Conservation (phyloP, 2,888 invertebrate species). For the Leptopilina drosophilae region DNA sequence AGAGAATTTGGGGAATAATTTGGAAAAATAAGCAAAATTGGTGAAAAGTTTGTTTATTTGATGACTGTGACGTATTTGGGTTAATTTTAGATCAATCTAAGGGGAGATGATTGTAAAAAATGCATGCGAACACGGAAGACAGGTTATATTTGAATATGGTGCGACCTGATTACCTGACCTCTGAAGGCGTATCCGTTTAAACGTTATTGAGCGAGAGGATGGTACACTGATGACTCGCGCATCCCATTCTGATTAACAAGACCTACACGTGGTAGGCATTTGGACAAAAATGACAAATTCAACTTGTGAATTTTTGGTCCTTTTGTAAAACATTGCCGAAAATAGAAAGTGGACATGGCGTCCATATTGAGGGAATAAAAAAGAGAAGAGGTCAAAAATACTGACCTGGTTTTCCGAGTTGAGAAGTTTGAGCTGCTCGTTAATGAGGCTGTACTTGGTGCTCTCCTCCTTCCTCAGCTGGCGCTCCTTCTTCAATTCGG, state of each 20-base stretch:
- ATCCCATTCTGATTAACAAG: constrained; percentile 49
- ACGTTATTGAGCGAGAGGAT: constrained; percentile 55
- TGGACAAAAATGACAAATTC: too few relatives aligned
- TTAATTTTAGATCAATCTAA: neutral
- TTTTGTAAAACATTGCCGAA: neutral
- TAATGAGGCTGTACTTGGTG: constrained; percentile 96
- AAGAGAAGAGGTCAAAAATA: constrained; percentile 44
- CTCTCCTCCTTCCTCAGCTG: constrained; percentile 98
- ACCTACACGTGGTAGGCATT: neutral
- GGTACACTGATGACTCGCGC: constrained; percentile 50
- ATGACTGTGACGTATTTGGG: too few relatives aligned
- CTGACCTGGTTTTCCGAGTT: constrained; percentile 97
- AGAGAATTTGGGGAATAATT: too few relatives aligned
- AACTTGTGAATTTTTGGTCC: neutral
- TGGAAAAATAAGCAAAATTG: too few relatives aligned
- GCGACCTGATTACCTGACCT: constrained; percentile 55
- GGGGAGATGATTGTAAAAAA: neutral
- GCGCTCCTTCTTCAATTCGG: constrained; percentile 98
- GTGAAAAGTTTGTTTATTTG: too few relatives aligned
- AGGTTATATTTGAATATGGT: constrained; percentile 49
- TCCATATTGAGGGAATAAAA: constrained; percentile 2
- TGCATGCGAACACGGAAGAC: constrained; percentile 14
- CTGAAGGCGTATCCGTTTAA: constrained; percentile 53
- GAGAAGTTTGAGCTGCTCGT: constrained; percentile 96
- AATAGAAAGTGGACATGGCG: neutral